Base-by-base conservation (phyloP, 2,888 invertebrate species). In the Scelioninae gen. 1 region DNA sequence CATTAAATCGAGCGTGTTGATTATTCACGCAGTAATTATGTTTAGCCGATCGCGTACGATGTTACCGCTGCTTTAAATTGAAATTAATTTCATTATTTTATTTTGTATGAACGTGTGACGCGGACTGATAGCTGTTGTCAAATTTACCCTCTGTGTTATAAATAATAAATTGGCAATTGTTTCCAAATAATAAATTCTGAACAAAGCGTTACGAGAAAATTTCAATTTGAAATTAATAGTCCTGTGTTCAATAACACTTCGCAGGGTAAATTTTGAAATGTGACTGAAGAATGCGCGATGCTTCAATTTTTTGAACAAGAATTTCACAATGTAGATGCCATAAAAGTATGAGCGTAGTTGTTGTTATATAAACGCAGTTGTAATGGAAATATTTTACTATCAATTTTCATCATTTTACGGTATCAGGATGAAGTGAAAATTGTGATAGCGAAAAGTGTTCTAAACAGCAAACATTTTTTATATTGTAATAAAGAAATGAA, bases 331-430 rank as follows among this genome's bases (percentile, higher is more conserved):
- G 38, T 65, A 47, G 63, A 45, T 49, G 63, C 47, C 34, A 38
- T 65, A 65, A 65, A 63, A 51, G 34, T 51, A 38, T 31, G 38
- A 34, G 51, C 16, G 51, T 51, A 65, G 65, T 49, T 10, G 47
- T 38, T 34, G 51, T 51, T 65, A 51, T 47, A 51, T 51, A 65
- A 47, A 72, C 53, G 72, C 51, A 51, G 31, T 51, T 55, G 43
- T 71, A 62, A 51, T 45, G 60, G 23, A 51, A 65, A 38, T 65
- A 65, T 51, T 51, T 51, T 51, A 23, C 51, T 34, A 51, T 32
- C 65, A 65, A 65, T 65, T 51, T 65, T 65, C 65, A 65, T 51
- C 51, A 65, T 49, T 65, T 51, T 65, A 65, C 38, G 38, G 38
- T 51, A 65, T 65, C 49, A 51, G 49, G 51, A 51, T 51, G 16